Base-by-base conservation (phyloP, 1,140 invertebrate species). In the Drosophila arawakana region DNA sequence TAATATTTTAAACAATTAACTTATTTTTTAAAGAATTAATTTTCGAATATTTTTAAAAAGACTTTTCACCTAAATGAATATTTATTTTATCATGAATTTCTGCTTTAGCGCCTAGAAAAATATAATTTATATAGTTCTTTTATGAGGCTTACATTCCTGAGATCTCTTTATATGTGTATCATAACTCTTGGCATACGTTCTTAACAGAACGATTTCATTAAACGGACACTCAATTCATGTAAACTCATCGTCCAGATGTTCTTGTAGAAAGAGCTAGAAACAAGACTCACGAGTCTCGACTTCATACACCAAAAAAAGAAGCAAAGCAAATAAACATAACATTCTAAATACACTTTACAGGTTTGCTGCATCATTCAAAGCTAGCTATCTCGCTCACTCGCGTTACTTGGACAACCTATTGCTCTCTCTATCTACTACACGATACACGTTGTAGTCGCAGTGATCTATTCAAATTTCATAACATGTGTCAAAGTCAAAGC, bases 401-500 rank as follows among this genome's bases (percentile, higher is more conserved):
- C 21, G 35, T 18, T 11, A 68, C 18, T 58, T 21, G 35, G 54
- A 43, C 41, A 21, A 18, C 39, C 3, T 49, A 15, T 25, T 49
- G 9, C 39, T 39, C 8, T 43, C 25, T 55, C 41, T 57, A 43
- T 57, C 59, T 46, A n/a, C 25, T 11, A 44, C 35, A 15, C 39
- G 37, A n/a, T 13, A 39, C 43, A 49, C 65, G 73, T 62, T 61
- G 70, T 62, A 65, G 54, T 49, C 61, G 41, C 71, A 67, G 81
- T 88, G 83, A 86, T 86, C 83, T 86, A 86, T 86, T 86, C 83
- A 86, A 86, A 83, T 86, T 86, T 83, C 77, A 86, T 88, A 86
- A 86, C 83, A 86, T 86, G 77, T 86, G 83, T 86, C 83, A 86
- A 83, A 88, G 80, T 80, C 83, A 88, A 86, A 86, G 83, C 82